Conservation (phyloP, 2,888 invertebrate genomes). For the Sinohyriopsis cumingii region DNA sequence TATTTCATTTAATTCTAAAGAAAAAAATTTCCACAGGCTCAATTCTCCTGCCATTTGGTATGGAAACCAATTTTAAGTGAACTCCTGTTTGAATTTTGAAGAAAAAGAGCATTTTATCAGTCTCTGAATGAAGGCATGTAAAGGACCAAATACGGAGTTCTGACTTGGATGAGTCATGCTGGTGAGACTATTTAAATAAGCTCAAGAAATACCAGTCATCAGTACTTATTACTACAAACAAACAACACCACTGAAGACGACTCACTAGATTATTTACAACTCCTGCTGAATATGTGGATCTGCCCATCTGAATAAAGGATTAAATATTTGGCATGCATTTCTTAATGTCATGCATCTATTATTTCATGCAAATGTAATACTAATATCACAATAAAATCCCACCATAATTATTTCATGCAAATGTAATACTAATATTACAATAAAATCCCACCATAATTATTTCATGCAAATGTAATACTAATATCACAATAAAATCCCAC, state of each 20-base stretch:
- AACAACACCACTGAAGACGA: neutral
- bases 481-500: neutral
- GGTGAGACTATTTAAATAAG: too few species aligned
- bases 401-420: neutral
- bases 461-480: slow-evolving; percentile 1
- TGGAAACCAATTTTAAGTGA: too few species aligned
- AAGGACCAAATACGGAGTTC: too few species aligned
- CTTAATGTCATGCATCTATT: neutral
- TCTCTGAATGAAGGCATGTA: too few species aligned
- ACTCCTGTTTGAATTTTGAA: too few species aligned
- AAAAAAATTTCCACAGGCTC: too few species aligned
- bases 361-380: slow-evolving; percentile 1
- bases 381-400: neutral
- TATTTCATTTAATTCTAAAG: too few species aligned
- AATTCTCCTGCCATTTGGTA: too few species aligned
- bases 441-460: neutral
- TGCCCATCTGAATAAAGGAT: slow-evolving; percentile 27
- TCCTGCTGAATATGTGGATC: slow-evolving; percentile 31
- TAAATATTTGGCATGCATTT: neutral
- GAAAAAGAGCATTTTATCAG: too few species aligned
- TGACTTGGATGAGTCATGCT: too few species aligned
- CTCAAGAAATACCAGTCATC: too few species aligned
- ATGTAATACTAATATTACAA: neutral
- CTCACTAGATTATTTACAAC: slow-evolving; percentile 27
- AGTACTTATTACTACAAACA: too few species aligned